Conservation (phyloP, 2,888 invertebrate genomes). For the Pegoplata infirma region DNA sequence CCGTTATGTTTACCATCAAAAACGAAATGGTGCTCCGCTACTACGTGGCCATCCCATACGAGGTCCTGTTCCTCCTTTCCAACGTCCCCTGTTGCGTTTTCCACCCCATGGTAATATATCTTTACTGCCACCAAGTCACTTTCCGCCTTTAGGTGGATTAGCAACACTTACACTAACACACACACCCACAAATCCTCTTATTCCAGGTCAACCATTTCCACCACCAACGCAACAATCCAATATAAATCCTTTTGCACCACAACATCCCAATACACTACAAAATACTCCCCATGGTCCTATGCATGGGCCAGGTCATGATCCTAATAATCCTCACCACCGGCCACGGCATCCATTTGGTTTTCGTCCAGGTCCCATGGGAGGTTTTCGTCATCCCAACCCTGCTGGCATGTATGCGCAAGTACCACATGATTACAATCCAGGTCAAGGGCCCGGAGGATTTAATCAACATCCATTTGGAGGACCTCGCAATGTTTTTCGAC, state of each 20-base stretch:
- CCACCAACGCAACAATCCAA: slow-evolving; percentile 66
- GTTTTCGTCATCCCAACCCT: slow-evolving; percentile 68
- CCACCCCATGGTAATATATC: slow-evolving; percentile 73
- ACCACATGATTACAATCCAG: slow-evolving; percentile 66
- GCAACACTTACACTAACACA: slow-evolving; percentile 64
- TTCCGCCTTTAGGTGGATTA: slow-evolving; percentile 57
- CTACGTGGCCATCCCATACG: slow-evolving; percentile 71
- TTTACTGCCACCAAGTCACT: slow-evolving; percentile 63
- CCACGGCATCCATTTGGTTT: slow-evolving; percentile 70
- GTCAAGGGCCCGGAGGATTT: slow-evolving; percentile 62
- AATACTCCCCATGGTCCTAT: slow-evolving; percentile 66
- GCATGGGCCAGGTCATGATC: slow-evolving; percentile 62
- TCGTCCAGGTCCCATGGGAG: slow-evolving; percentile 70
- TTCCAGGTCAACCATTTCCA: slow-evolving; percentile 75
- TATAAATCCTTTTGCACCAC: slow-evolving; percentile 66
- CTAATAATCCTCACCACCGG: slow-evolving; percentile 68
- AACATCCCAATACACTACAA: slow-evolving; percentile 62
- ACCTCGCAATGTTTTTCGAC: slow-evolving; percentile 67
- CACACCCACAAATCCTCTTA: slow-evolving; percentile 69
- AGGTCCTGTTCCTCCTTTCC: slow-evolving; percentile 66
- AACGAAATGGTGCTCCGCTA: slow-evolving; percentile 70
- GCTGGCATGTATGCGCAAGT: slow-evolving; percentile 65
- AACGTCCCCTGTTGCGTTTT: slow-evolving; percentile 70
- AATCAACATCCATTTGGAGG: slow-evolving; percentile 64
- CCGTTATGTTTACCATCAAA: slow-evolving; percentile 62